Evolutionary conservation across 1,140 invertebrate species (phyloP).

Genomic region (Periplaneta americana): DNA sequence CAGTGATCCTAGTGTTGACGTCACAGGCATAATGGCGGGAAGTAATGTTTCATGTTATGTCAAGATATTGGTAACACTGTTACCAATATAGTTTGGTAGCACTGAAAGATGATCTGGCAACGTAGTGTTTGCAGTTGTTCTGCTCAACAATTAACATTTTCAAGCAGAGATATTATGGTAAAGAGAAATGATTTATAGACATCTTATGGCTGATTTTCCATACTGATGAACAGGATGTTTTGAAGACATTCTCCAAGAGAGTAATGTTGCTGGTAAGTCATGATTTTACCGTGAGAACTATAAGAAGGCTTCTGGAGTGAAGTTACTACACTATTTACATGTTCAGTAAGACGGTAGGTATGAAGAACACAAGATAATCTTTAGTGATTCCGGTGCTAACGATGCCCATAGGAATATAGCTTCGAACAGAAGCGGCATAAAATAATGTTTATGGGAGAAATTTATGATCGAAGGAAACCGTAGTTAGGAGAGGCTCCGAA

Average conservation of each 20-base stretch:
- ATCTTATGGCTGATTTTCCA: too few species aligned
- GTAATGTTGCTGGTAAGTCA: too few species aligned
- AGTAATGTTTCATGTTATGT: background rate
- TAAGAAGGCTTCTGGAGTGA: too few species aligned
- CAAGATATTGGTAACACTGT: background rate
- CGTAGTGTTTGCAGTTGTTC: background rate
- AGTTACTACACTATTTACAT: too few species aligned
- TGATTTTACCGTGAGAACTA: too few species aligned
- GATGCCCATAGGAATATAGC: background rate
- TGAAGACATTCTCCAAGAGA: too few species aligned
- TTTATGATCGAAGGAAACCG: background rate
- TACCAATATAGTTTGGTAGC: background rate
- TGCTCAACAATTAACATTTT: too few species aligned
- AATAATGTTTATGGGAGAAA: background rate
- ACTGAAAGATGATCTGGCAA: background rate
- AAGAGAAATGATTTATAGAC: too few species aligned
- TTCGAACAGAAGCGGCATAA: too few species aligned
- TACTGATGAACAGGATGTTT: too few species aligned
- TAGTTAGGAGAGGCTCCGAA: background rate
- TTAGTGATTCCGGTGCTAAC: background rate
- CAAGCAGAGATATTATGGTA: too few species aligned
- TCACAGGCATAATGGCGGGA: background rate
- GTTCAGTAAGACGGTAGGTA: too few species aligned
- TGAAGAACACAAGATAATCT: background rate
- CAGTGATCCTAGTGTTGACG: background rate